Percentiles rank a stretch among this genome's conserved stretches.
phyloP scores from a whole-genome alignment of 2,797 vertebrate species.

The Ctenosaura bakeri region DNA sequence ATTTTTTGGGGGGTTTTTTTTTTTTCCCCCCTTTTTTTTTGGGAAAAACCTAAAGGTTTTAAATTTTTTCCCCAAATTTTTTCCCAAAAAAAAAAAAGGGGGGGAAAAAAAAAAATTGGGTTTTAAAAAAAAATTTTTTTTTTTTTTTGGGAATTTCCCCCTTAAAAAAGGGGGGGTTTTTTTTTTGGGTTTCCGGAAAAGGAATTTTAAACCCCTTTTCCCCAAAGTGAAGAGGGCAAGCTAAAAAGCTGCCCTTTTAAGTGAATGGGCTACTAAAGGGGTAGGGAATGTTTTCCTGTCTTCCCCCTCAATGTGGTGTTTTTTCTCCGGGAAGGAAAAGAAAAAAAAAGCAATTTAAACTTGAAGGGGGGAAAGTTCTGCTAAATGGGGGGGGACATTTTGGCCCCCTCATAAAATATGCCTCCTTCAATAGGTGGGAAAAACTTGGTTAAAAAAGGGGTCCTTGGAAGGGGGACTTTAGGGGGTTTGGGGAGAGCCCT shows the following conservation, averaged over 20 bases:
- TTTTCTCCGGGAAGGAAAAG: conserved; percentile 73
- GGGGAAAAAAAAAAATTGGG: too few species aligned
- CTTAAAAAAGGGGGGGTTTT: too few species aligned
- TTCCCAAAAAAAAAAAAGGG: too few species aligned
- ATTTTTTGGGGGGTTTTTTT: too few species aligned
- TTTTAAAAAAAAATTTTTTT: too few species aligned
- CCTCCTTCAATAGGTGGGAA: conserved; percentile 61
- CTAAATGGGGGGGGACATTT: conserved; percentile 42
- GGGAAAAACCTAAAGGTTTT: too few species aligned
- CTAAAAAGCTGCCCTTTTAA: conserved; percentile 79
- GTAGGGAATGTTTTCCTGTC: conserved; percentile 73
- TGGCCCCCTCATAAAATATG: conserved; percentile 71
- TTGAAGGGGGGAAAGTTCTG: conserved; percentile 61
- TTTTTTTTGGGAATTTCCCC: too few species aligned
- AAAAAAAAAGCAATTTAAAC: conserved; percentile 71
- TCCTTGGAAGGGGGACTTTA: background rate
- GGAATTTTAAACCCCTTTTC: too few species aligned
- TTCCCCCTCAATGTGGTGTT: conserved; percentile 81
- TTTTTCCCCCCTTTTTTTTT: too few species aligned
- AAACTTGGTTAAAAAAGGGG: conserved; percentile 42
- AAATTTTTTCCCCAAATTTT: too few species aligned
- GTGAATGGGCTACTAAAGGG: conserved; percentile 78
- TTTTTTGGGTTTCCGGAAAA: too few species aligned
- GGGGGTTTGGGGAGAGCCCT: background rate
- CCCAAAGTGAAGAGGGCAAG: conserved; percentile 83